Percentiles rank a stretch among this genome's conserved stretches.
Conservation (phyloP, 2,113 vertebrate species). For the Cichladusa arquata region DNA sequence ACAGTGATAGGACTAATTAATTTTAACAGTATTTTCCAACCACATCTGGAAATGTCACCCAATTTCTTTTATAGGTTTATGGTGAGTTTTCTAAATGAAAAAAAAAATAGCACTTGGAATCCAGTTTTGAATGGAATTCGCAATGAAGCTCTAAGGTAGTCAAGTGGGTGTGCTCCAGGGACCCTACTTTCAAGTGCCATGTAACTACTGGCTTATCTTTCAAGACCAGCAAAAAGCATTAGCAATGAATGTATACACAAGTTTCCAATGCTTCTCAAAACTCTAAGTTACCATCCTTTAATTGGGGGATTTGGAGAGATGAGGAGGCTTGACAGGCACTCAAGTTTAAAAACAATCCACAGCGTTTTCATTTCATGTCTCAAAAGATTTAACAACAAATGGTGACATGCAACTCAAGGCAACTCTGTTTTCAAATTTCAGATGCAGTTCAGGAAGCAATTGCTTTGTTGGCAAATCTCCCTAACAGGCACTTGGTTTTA, state of each 20-base stretch:
- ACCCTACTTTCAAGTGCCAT: neutral
- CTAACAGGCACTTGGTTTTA: neutral
- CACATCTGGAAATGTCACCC: neutral
- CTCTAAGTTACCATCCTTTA: neutral
- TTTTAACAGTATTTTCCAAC: neutral
- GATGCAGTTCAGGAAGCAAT: neutral
- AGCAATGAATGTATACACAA: neutral
- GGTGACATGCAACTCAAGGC: neutral
- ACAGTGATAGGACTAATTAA: neutral
- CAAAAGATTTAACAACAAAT: neutral
- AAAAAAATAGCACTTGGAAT: neutral
- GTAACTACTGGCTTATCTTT: neutral
- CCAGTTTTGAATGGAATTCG: neutral
- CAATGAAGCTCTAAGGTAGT: neutral
- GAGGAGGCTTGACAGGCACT: neutral
- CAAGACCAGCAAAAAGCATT: neutral
- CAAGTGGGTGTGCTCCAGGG: neutral
- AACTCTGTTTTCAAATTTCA: neutral
- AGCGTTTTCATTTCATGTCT: neutral
- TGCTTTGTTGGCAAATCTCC: neutral
- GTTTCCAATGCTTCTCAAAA: neutral
- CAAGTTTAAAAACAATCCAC: neutral
- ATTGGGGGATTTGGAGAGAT: fast-evolving
- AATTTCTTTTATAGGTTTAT: neutral
- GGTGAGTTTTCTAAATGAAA: neutral